phyloP scores from a whole-genome alignment of 2,888 invertebrate species.

The Lasioglossum lativentre region DNA sequence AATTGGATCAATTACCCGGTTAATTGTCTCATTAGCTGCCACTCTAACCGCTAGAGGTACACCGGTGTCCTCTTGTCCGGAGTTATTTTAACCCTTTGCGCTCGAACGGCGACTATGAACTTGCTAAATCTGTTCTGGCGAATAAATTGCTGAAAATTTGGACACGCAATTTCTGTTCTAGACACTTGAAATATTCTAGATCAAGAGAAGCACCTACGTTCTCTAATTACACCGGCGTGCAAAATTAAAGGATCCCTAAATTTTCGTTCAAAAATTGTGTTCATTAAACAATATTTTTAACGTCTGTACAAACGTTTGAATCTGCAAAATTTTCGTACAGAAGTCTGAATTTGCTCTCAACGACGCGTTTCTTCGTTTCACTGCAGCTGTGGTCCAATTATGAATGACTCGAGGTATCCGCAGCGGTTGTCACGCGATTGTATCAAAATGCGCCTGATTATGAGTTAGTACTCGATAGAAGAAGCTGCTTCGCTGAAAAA shows the following conservation, averaged over 20 bases:
- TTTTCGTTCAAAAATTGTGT: no score
- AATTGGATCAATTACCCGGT: slow-evolving; percentile 50
- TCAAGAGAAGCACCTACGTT: neutral
- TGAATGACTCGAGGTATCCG: neutral
- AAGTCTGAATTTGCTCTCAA: neutral
- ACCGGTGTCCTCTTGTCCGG: neutral
- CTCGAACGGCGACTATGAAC: neutral
- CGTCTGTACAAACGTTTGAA: no score
- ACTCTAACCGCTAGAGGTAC: neutral
- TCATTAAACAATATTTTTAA: no score
- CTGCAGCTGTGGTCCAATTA: neutral
- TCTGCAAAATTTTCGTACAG: no score
- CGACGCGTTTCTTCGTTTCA: neutral
- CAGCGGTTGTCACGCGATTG: neutral
- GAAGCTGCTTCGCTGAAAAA: neutral
- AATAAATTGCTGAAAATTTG: slow-evolving; percentile 2
- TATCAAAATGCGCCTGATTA: neutral
- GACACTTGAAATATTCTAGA: neutral
- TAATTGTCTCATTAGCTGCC: slow-evolving; percentile 24
- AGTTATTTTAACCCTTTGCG: neutral
- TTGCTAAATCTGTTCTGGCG: neutral
- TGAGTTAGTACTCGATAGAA: neutral
- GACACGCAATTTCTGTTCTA: neutral
- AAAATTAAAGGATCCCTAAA: no score
- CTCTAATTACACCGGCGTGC: neutral